Base-by-base conservation (phyloP, 92 coral and sea anemone genomes). In the Siderastrea siderea region DNA sequence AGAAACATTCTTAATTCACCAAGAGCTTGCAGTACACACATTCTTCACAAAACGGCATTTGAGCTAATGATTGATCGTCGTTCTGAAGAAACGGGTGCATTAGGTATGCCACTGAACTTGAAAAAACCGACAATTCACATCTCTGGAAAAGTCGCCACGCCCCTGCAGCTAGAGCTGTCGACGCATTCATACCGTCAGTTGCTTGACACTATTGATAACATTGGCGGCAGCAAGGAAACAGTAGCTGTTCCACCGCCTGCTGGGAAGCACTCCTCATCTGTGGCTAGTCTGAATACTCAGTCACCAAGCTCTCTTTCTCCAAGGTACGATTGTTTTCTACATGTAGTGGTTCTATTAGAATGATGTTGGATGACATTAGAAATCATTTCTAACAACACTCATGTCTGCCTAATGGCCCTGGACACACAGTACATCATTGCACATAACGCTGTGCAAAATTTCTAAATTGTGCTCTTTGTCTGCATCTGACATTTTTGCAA, bases 121-220 rank as follows among this genome's bases (percentile, higher is more conserved):
- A 81, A 84, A 12, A 98, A 95, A 63, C 99, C 99, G 3, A 85
- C 89, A 5, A 96, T 98, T 65, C 90, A 81, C 15, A 75, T 96
- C 38, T 94, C 94, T 11, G 98, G 95, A 1, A 94, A 93, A 53
- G 97, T 98, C 66, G 88, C 96, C 44, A 95, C 92, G 62, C 99
- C 99, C 3, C 74, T 98, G 54, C 90, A 92, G 86, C 87, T 98
- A 19, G 99, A 96, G 83, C 87, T 98, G 60, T 98, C 99, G 8
- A 95, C 95, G 13, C 93, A 90, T 59, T 94, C 98, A 0, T 98
- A 98, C 86, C 80, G 71, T 17, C 98, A 98, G 81, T 62, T 98
- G 72, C 90, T 95, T 71, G 95, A 91, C 4, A 93, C 98, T 3
- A 86, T 94, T 19, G 98, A 98, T 84, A 98, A 88, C 73, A 89